Base-by-base conservation (phyloP, 2,113 vertebrate species). In the Spea multiplicata region DNA sequence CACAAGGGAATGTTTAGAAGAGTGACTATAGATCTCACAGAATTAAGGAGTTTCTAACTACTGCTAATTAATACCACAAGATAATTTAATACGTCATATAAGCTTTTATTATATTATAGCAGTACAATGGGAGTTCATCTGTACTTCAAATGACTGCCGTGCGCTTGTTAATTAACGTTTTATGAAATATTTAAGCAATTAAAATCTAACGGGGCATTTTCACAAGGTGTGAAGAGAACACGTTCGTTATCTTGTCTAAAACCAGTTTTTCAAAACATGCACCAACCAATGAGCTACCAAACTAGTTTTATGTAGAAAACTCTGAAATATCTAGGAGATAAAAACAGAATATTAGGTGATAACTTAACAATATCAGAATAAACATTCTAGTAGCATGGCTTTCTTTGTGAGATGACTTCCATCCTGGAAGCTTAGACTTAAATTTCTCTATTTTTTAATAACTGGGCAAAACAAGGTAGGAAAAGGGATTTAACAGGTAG, bases 111-210 rank as follows among this genome's bases (percentile, higher is more conserved):
- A 71, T 79, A 79, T 79, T 66, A 73, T 61, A 80, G 17, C 16
- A 52, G 53, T 44, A 68, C 71, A 57, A 72, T 50, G 62, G 78
- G 78, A 73, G 71, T 74, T 68, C 52, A 66, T 61, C 44, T 61
- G 65, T 64, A 74, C 65, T 68, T 73, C 73, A 53, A 80, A 80
- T 74, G 62, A 68, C 44, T 80, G n/a, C 65, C 50, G 71, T 13
- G 71, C 30, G 52, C 61, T 44, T 66, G 77, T 44, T 79, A 73
- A 79, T 79, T 79, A 79, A 73, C 67, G 53, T 80, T 74, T 80
- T 80, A 67, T 80, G 71, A 80, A 80, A 80, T 80, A 80, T 80
- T 80, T 73, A 74, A 73, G 71, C 71, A 80, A 80, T 74, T 80
- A 74, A 74, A 74, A 17, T 30, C 64, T 74, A 74, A 80, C 64